Base-by-base conservation (phyloP, 1,140 invertebrate species). In the Drosophila busckii region DNA sequence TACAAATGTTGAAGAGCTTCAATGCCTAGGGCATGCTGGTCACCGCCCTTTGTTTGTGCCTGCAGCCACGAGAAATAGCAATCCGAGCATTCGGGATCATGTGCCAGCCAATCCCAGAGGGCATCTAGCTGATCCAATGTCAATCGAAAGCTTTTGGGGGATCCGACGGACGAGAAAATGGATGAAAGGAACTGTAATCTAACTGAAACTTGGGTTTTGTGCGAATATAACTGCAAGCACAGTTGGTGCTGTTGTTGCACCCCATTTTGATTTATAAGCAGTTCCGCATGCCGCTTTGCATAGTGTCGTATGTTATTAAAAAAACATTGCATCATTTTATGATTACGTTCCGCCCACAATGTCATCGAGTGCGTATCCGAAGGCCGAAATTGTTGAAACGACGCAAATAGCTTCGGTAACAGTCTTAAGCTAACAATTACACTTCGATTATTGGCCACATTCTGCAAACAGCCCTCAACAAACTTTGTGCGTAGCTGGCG, bases 61-160 rank as follows among this genome's bases (percentile, higher is more conserved):
- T 97, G 89, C 23, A 98, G 88, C 96, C 97, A 98, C 58, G 93
- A 95, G 78, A 97, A 96, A 9, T 97, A 90, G 70, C 97, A 96
- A 85, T 98, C 96, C 0, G 94, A 92, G 70, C 94, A 96, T 50
- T 94, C 93, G 0, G 90, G 87, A 87, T 96, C 94, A 26, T 92
- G 92, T 0, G 95, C 95, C 17, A 98, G 89, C 88, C 96, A 97
- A 53, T 93, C 91, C 97, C 96, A 98, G 3, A 98, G 84, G 10
- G 92, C 93, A 82, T 98, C 96, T 10, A 98, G 91, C 89, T 98
- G 96, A 41, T 96, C 94, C 31, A 96, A 89, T 61, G 91, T 96
- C 42, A 98, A 88, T 50, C 93, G 90, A 88, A 98, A 97, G 59
- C 90, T 92, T 55, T 96, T 95, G 6, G 96, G 95, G 12, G 96